Percentiles rank a stretch among this genome's conserved stretches.
These are phyloP conservation scores for Polyommatus iphigenia DNA, from an alignment of 2,888 invertebrate species.

Conservation along the genomic window DNA sequence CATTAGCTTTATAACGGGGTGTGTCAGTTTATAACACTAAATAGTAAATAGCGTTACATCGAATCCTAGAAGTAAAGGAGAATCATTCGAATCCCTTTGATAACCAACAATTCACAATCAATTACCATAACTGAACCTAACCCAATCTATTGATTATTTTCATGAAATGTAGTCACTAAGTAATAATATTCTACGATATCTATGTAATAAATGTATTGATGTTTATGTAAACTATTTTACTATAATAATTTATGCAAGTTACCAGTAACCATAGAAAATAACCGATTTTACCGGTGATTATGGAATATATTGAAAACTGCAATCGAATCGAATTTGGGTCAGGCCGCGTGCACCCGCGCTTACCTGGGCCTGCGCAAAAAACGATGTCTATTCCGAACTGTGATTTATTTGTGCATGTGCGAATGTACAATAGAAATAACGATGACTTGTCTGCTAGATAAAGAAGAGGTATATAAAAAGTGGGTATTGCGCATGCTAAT, in stretches of 20 bases:
- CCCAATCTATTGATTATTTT: too few species aligned
- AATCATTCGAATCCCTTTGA: too few species aligned
- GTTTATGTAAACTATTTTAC: too few species aligned
- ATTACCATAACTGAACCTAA: too few species aligned
- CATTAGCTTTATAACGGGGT: background rate
- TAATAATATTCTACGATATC: too few species aligned
- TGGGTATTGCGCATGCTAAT: background rate
- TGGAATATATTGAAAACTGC: conserved; percentile 13
- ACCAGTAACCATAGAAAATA: background rate
- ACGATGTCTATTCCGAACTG: conserved; percentile 18
- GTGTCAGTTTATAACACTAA: background rate
- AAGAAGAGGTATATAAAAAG: background rate
- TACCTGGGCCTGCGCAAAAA: conserved; percentile 32
- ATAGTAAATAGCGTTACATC: background rate
- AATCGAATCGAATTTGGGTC: conserved; percentile 30
- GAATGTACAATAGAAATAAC: conserved; percentile 7
- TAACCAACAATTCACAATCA: too few species aligned
- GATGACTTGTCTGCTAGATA: conserved; percentile 13
- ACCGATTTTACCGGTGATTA: conserved; percentile 19
- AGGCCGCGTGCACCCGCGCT: conserved; percentile 27
- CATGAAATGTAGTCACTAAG: too few species aligned
- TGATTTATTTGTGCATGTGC: conserved; percentile 29
- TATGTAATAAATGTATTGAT: too few species aligned
- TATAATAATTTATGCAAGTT: background rate
- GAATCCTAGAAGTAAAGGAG: background rate